Base-by-base conservation (phyloP, 1,140 invertebrate species). In the Drosophila nigromelanica region DNA sequence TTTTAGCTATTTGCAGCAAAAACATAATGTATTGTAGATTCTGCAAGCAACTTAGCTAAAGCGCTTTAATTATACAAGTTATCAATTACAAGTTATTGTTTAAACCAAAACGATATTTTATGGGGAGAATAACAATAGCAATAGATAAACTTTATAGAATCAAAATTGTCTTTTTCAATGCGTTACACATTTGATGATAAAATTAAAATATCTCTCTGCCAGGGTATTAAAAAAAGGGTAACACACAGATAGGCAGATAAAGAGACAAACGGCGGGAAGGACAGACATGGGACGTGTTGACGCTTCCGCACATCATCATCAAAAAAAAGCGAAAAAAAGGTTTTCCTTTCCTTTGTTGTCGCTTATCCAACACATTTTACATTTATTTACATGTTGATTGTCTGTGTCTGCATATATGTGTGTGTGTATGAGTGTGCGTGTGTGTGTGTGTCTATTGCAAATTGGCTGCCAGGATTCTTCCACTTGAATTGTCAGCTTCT, bases 401-500 rank as follows among this genome's bases (percentile, higher is more conserved):
- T 40, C n/a, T 21, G 14, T 1, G 21, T 8, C 6, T 61, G 24
- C 8, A 7, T 37, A 15, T n/a, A 6, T 18, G 18, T 18, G 1
- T 18, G 72, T 67, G 59, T n/a, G n/a, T 58, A 48, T 56, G 75
- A 15, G 64, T 48, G 50, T 59, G 68, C 59, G 73, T 67, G 69
- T 71, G 66, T 42, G 70, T 21, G 59, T 55, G 55, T 62, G 66
- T 66, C 50, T 79, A 73, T 80, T 66, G 80, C 80, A 83, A 83
- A 83, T 83, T 83, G 80, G 80, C 80, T 83, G 80, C 47, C 67
- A 83, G 76, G 61, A 85, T 68, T 80, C 72, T 85, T 85, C 76
- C 80, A 85, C 80, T 85, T 77, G 69, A 85, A 80, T 85, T 80
- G 81, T 52, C 77, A 80, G 73, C 54, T 62, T 58, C 67, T 62